A percentile compares a stretch with the other conserved stretches of the same genome.
These are phyloP conservation scores for Pseudochromis fuscus DNA, from an alignment of 2,797 vertebrate species.

Conservation along the genomic window DNA sequence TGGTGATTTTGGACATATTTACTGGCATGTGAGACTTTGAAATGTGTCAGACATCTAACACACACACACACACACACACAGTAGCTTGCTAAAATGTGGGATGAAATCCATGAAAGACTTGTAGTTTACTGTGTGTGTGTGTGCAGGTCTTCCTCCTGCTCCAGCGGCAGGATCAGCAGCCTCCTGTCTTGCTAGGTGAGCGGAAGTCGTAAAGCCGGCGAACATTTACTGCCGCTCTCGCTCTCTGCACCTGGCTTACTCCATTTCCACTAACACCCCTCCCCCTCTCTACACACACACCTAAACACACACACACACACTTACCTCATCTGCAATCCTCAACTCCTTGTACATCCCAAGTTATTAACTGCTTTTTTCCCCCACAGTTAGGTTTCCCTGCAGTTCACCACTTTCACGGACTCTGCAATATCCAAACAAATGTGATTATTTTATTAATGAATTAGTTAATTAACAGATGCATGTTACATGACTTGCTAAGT, in stretches of 20 bases:
- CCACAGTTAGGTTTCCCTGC: too few species aligned
- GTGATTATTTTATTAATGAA: too few species aligned
- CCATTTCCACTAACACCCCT: slow-evolving; percentile 52
- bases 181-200: slow-evolving; percentile 81
- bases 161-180: slow-evolving; percentile 56
- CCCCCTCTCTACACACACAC: background rate
- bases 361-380: slow-evolving; percentile 28
- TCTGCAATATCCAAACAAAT: background rate
- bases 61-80: background rate
- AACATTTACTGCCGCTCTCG: slow-evolving; percentile 74
- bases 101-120: background rate
- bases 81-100: background rate
- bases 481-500: too few species aligned
- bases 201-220: slow-evolving; percentile 81
- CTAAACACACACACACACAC: slow-evolving; percentile 49
- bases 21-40: slow-evolving; percentile 47
- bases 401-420: too few species aligned
- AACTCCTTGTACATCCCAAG: slow-evolving; percentile 29
- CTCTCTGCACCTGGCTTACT: slow-evolving; percentile 74
- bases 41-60: slow-evolving; percentile 20
- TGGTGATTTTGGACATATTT: slow-evolving; percentile 67
- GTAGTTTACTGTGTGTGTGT: slow-evolving; percentile 2
- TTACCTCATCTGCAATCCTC: slow-evolving; percentile 36
- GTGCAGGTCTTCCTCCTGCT: slow-evolving; percentile 29
- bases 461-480: too few species aligned